Evolutionary conservation across 2,113 vertebrate species (phyloP), one percentile per base, ranked within the genome.

Genomic region (Pseudorectes ferrugineus): DNA sequence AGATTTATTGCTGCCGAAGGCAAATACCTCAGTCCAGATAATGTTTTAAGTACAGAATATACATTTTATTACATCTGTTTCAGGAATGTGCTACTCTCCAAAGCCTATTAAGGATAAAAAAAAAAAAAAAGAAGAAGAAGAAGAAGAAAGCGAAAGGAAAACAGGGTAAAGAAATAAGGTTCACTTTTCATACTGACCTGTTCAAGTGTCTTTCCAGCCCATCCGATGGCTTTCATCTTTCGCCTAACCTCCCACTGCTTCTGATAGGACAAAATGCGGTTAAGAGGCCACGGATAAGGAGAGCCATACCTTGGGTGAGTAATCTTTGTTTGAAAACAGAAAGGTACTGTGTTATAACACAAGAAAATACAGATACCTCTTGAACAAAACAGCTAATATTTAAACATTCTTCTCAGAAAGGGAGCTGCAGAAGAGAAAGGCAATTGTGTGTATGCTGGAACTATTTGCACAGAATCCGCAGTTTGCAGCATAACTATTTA

Each of bases 141-240:
- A 20, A 63, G 25, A 45, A 28, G 5, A 46, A 70, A 20, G 2
- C 17, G 40, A 33, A 48, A 22, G n/a, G 2, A 51, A 21, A 58
- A 35, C 11, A 20, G 4, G 8, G 33, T 55, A 63, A 84, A 92
- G 36, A 42, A 89, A 35, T 67, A 51, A 87, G 55, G 24, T 81
- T 89, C 17, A 13, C 12, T 71, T 63, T 52, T 75, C 42, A 28
- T 8, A 95, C 98, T 82, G 12, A 99, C 99, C 99, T 99, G 99
- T 79, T 99, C 98, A 57, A 99, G 97, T 0, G 96, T 98, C 97
- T 99, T 99, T 31, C 98, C 98, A 85, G 98, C 99, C 99, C 99
- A 99, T 68, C 99, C 99, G 16, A 99, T 98, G 84, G 99, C 99
- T 52, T 98, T 99, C 99, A 99, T 99, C 97, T 99, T 99, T 81